Base-by-base conservation (phyloP, 2,888 invertebrate genomes). In the Ditula angustiorana region DNA sequence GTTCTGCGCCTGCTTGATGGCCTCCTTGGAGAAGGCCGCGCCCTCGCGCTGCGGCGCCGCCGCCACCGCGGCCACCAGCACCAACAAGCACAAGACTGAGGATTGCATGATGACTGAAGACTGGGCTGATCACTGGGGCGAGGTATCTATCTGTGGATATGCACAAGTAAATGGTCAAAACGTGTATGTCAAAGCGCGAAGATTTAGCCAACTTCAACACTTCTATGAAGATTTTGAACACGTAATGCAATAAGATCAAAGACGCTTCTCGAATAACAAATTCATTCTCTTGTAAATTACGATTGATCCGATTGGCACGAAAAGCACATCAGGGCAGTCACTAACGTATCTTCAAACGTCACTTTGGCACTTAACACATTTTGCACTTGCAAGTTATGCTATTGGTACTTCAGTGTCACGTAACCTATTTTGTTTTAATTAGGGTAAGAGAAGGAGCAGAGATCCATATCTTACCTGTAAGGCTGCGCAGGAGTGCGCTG, bases 1-100 rank as follows among this genome's bases (percentile, higher is more conserved):
- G 87, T 95, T 96, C 88, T 97, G 97, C 0, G 97, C 97, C 87
- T 97, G 97, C 69, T 96, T 95, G 85, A 97, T 97, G 57, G 97
- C 97, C 82, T 97, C 97, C 79, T 96, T 96, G 77, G 96, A 96
- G 91, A 96, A 97, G 66, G 95, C 95, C 47, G 96, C 95, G 0
- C 97, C 97, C 82, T 97, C 97, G 73, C 96, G 95, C 81, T 95
- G 95, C 2, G 96, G 96, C 59, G 93, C 94, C 16, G 95, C 95
- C 11, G 87, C 79, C 53, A 83, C 93, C 46, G 90, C 79, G 64
- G 93, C 93, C 75, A 94, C 87, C 71, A 93, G 73, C 70, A 90
- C 86, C 75, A 94, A 74, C 69, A 93, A 68, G 77, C 86, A 87
- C 72, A 88, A 75, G 72, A 91, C 81, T 68, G 88, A 79, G 64